Percentiles rank a stretch among this genome's conserved stretches.
Evolutionary conservation across 1,140 invertebrate genomes (phyloP).

Genomic region (Drosophila nigrodunni): DNA sequence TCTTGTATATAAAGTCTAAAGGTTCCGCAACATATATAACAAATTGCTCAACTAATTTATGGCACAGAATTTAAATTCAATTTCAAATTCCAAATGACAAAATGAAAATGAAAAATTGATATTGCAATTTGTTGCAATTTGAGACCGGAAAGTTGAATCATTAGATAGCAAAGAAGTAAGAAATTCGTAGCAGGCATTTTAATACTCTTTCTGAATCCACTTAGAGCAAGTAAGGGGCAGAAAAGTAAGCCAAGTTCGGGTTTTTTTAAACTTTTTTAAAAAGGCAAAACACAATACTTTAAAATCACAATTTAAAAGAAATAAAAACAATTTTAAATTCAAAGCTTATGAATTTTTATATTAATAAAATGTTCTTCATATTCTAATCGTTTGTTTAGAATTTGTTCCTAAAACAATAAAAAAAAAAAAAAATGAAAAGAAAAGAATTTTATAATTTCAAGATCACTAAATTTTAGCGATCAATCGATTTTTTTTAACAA

Average conservation of each 20-base stretch:
- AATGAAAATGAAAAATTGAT: constrained; percentile 44
- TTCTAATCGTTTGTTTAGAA: too few species aligned
- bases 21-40: constrained; percentile 26
- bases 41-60: constrained; percentile 64
- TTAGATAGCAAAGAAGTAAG: constrained; percentile 42
- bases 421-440: too few species aligned
- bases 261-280: too few species aligned
- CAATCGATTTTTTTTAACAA: too few species aligned
- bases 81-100: constrained; percentile 9
- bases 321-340: too few species aligned
- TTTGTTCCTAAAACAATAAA: too few species aligned
- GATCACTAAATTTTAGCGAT: too few species aligned
- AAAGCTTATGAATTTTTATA: too few species aligned
- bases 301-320: neutral
- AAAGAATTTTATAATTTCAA: too few species aligned
- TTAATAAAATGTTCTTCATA: too few species aligned
- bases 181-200: constrained; percentile 15
- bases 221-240: neutral
- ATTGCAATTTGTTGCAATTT: constrained; percentile 65
- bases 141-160: constrained; percentile 66
- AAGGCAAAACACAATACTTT: too few species aligned
- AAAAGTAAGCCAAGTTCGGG: neutral
- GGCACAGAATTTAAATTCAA: constrained; percentile 63
- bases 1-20: constrained; percentile 34
- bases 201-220: neutral